phyloP scores from a whole-genome alignment of 2,888 invertebrate species.

The Minunthozetes semirufus region DNA sequence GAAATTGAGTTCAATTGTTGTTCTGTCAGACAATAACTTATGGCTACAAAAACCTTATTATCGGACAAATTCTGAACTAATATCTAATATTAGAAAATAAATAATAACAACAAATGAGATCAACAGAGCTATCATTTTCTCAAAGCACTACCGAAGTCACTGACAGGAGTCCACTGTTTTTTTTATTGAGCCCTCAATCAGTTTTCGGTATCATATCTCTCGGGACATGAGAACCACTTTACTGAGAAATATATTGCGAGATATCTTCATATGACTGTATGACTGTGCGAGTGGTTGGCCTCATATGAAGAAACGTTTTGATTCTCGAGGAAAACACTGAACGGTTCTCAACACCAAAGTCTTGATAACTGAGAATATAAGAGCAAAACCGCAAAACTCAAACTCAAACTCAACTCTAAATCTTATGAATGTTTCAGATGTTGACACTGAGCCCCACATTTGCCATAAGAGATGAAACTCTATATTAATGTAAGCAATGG shows the following conservation, averaged over 20 bases:
- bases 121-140: not conserved
- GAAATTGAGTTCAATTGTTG: slow-evolving; percentile 6
- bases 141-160: not conserved
- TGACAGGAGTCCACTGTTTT: not conserved
- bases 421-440: slow-evolving; percentile 25
- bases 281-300: not conserved
- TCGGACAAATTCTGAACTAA: not conserved
- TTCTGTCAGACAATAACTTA: not conserved
- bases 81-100: slow-evolving; percentile 2
- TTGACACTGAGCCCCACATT: slow-evolving; percentile 3
- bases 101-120: slow-evolving; percentile 9
- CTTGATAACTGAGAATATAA: not conserved
- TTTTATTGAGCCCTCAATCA: not conserved
- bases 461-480: not conserved
- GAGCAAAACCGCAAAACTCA: not conserved
- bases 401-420: not conserved
- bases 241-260: not conserved
- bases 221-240: slow-evolving; percentile 25
- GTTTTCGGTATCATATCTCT: slow-evolving; percentile 3
- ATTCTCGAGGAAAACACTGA: not conserved
- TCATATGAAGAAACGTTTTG: not conserved
- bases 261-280: not conserved
- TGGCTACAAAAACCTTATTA: not conserved
- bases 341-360: too few relatives aligned
- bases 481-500: not conserved